These are phyloP conservation scores for Balaeniceps rex DNA, from an alignment of 2,113 vertebrate species.

Conservation along the genomic window DNA sequence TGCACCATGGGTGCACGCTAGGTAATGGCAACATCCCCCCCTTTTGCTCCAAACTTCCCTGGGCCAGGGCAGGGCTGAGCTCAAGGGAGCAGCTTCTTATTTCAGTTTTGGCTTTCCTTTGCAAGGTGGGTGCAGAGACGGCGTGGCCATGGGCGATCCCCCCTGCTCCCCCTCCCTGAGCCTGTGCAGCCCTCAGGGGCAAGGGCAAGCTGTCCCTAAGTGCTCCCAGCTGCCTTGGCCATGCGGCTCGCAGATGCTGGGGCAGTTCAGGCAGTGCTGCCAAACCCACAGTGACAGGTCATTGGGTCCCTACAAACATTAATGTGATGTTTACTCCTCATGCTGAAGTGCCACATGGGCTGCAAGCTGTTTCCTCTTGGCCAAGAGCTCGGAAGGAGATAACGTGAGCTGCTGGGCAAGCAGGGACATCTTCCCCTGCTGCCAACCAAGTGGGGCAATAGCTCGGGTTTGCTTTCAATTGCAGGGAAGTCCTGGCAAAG, in stretches of 20 bases:
- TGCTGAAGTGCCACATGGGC: constrained; percentile 32
- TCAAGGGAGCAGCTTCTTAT: not conserved
- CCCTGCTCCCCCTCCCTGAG: not conserved
- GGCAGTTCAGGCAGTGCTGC: not conserved
- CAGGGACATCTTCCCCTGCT: not conserved
- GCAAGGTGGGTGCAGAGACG: fast-evolving
- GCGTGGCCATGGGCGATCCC: fast-evolving
- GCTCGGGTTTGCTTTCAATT: not conserved
- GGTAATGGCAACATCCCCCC: not conserved
- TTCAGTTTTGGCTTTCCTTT: not conserved
- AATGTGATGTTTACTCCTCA: constrained; percentile 3
- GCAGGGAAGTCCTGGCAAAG: not conserved
- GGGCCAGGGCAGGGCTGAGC: not conserved
- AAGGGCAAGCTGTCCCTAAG: not conserved
- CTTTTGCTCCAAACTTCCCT: not conserved
- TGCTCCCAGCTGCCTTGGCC: not conserved
- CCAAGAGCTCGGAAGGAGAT: not conserved
- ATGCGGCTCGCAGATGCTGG: fast-evolving
- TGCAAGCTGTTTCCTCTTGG: constrained; percentile 54
- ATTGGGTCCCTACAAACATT: not conserved
- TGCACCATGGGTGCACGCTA: fast-evolving
- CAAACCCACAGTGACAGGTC: constrained; percentile 20
- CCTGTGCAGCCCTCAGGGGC: not conserved
- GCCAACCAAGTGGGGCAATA: not conserved
- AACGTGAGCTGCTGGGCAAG: not conserved